These are phyloP conservation scores for Bombycilla garrulus DNA, from an alignment of 2,113 vertebrate genomes.

Conservation along the genomic window DNA sequence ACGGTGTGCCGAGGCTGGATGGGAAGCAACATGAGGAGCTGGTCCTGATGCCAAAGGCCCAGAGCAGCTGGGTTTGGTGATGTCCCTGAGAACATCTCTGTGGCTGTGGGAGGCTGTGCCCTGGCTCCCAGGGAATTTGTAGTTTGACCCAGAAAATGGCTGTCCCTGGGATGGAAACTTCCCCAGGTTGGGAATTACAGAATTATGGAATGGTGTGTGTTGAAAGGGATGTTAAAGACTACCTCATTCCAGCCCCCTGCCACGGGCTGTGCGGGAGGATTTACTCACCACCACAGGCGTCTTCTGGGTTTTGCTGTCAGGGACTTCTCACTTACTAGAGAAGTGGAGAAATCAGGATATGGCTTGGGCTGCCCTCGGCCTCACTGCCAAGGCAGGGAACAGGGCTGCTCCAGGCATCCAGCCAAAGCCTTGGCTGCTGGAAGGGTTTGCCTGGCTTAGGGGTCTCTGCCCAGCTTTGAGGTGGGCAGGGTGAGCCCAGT, in stretches of 20 bases:
- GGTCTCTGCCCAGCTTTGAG: background rate
- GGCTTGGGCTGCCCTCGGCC: fast-evolving
- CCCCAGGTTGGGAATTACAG: background rate
- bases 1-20: fast-evolving
- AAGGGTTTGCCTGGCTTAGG: background rate
- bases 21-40: background rate
- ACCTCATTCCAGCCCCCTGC: background rate
- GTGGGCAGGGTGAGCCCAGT: fast-evolving
- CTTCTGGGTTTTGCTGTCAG: background rate
- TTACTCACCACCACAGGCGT: background rate
- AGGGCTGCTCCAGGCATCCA: background rate
- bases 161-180: background rate
- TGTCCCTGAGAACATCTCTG: background rate
- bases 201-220: background rate
- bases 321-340: background rate
- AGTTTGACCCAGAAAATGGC: background rate
- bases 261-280: background rate
- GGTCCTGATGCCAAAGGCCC: background rate
- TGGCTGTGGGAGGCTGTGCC: background rate
- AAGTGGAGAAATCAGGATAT: background rate
- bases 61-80: background rate
- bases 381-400: background rate
- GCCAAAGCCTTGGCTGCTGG: background rate
- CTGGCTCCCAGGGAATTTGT: fast-evolving
- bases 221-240: background rate